Conservation (phyloP, 1,140 invertebrate species). For the Drosophila bocqueti region DNA sequence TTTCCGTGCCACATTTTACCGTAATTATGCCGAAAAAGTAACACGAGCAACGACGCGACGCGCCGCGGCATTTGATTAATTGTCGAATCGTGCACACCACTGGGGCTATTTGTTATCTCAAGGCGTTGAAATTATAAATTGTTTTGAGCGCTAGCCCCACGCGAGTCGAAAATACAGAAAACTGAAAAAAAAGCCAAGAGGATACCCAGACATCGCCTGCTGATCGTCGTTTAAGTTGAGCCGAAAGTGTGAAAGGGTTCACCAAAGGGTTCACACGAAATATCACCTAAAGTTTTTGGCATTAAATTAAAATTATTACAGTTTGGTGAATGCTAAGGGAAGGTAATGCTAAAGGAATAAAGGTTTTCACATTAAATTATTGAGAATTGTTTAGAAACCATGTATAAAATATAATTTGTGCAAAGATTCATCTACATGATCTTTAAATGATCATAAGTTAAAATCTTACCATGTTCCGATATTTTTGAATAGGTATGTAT, state of each 20-base stretch:
- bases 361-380: background rate
- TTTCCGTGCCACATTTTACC: conserved; percentile 73
- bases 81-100: conserved; percentile 80
- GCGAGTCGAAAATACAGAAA: conserved; percentile 27
- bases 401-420: background rate
- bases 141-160: conserved; percentile 73
- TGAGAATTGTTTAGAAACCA: background rate
- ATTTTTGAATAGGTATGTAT: background rate
- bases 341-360: background rate
- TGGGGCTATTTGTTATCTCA: conserved; percentile 82
- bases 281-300: conserved; percentile 24
- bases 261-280: conserved; percentile 74
- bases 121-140: conserved; percentile 84
- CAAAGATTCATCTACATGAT: too few species aligned
- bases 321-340: background rate
- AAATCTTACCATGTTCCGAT: background rate
- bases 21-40: conserved; percentile 83
- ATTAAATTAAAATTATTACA: conserved; percentile 11
- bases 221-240: conserved; percentile 45
- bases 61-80: conserved; percentile 73
- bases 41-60: conserved; percentile 75
- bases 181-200: conserved; percentile 3
- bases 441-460: too few species aligned
- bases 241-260: conserved; percentile 79
- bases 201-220: conserved; percentile 31